Percentiles rank a stretch among this genome's conserved stretches.
Conservation (phyloP, 2,888 invertebrate genomes). For the Lasioglossum lativentre region DNA sequence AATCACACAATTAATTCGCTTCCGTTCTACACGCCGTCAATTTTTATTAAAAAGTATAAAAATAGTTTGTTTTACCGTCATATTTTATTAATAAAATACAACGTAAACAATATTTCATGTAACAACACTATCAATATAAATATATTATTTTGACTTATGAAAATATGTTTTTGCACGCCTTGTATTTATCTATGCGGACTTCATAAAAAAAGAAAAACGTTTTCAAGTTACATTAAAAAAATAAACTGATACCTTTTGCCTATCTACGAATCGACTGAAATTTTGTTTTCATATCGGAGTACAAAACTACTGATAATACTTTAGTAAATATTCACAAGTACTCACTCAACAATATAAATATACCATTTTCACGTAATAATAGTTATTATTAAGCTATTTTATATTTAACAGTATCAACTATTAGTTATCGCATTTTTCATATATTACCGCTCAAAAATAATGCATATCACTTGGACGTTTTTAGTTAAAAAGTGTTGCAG, state of each 20-base stretch:
- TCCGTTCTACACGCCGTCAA: not conserved
- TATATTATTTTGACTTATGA: conserved; percentile 37
- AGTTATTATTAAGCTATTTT: conserved; percentile 20
- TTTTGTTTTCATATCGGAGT: not conserved
- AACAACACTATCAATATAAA: conserved; percentile 28
- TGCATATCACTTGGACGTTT: not conserved
- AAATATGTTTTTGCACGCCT: conserved; percentile 39
- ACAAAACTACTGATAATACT: not conserved
- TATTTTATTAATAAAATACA: conserved; percentile 16
- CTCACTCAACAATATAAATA: conserved; percentile 26
- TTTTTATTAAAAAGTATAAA: conserved; percentile 1
- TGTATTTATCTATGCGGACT: not conserved
- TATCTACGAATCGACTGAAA: not conserved
- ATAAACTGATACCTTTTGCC: not conserved
- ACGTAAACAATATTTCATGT: conserved; percentile 19
- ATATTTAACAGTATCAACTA: not conserved
- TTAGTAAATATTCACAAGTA: not conserved
- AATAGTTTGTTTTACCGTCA: not conserved
- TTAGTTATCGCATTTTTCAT: not conserved
- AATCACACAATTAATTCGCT: not conserved
- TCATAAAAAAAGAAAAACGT: not conserved
- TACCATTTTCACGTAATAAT: conserved; percentile 25
- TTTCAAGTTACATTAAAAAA: not conserved
- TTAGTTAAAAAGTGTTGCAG: not conserved
- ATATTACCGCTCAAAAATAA: not conserved